phyloP scores from a whole-genome alignment of 2,797 vertebrate genomes.

The Enteromius anoplus region DNA sequence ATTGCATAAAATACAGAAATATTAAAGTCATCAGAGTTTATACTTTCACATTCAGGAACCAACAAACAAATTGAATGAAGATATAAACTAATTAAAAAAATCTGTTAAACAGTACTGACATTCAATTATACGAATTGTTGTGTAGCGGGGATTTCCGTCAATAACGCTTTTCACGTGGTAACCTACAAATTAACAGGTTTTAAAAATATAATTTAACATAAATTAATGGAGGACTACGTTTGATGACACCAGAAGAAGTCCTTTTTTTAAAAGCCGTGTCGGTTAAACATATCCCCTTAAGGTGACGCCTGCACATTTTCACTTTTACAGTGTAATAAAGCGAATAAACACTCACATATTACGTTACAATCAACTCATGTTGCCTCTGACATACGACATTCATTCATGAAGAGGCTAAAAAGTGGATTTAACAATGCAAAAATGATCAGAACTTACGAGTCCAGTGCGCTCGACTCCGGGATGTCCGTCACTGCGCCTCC shows the following conservation, averaged over 20 bases:
- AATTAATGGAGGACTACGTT: neutral
- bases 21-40: neutral
- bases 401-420: slow-evolving; percentile 5
- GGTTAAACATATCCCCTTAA: neutral
- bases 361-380: neutral
- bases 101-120: neutral
- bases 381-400: neutral
- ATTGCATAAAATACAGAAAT: neutral
- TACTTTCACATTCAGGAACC: neutral
- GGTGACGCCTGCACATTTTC: neutral
- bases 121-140: neutral
- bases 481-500: slow-evolving; percentile 68
- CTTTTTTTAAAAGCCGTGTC: neutral
- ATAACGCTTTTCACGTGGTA: neutral
- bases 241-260: neutral
- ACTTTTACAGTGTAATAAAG: neutral
- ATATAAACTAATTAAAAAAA: neutral
- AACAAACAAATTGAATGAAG: neutral
- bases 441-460: slow-evolving; percentile 64
- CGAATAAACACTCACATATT: neutral
- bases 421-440: neutral
- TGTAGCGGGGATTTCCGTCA: neutral
- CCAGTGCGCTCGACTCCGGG: slow-evolving; percentile 59
- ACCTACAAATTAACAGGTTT: neutral
- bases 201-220: neutral